Base-by-base conservation (phyloP, 2,113 vertebrate genomes). In the Chionis minor region DNA sequence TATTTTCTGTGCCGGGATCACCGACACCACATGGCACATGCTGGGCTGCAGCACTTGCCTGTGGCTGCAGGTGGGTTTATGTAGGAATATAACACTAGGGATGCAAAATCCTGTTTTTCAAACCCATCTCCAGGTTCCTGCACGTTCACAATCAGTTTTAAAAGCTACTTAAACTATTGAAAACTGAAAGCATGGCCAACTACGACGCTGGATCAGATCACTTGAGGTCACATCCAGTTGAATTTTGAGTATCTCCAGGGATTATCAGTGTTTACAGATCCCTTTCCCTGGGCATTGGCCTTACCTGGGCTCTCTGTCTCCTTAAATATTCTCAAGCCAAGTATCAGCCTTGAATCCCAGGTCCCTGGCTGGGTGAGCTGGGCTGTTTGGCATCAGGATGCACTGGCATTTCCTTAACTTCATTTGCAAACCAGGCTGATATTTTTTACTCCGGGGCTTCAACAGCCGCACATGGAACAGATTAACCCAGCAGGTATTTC, bases 401-500 rank as follows among this genome's bases (percentile, higher is more conserved):
- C 51, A 28, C 55, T 5, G 0, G 22, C 4, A 2, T 16, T 81
- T 81, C 40, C 51, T 77, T 8, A 17, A 27, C 44, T 45, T 47
- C 24, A 0, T 59, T 71, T 49, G 1, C 70, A 12, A 10, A 4
- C 27, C 66, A 18, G 79, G 45, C 62, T 1, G 90, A 47, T 52
- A 20, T 93, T 92, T 92, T 90, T 73, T 26, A 22, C 78, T 44
- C 55, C 7, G 0, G 62, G 63, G 1, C 63, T 42, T 2, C 54
- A 3, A 23, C 3, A 4, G 85, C 79, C 1, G 4, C 95, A 96
- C 51, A 93, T 92, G 96, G 96, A 93, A 93, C 0, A 8, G 88
- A 97, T 97, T 96, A 95, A 56, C 95, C 72, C 93, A 88, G 95
- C 96, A 96, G 96, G 94, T 96, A 94, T 96, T 96, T 96, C 95